phyloP scores from a whole-genome alignment of 2,113 vertebrate genomes.

The Geococcyx californianus region DNA sequence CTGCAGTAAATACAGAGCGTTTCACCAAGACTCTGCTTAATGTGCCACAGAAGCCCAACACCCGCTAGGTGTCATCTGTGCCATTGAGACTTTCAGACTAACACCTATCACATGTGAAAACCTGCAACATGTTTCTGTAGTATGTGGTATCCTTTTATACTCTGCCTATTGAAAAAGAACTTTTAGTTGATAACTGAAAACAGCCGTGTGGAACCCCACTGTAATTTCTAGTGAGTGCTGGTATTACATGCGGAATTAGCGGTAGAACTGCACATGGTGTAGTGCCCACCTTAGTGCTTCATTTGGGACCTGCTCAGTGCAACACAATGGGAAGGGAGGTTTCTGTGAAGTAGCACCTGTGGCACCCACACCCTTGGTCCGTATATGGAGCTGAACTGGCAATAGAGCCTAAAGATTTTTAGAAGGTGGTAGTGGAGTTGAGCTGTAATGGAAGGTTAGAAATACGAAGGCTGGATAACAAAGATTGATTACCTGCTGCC shows the following conservation, averaged over 20 bases:
- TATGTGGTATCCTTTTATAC: not conserved
- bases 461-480: not conserved
- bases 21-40: not conserved
- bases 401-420: not conserved
- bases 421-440: not conserved
- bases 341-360: not conserved
- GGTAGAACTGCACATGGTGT: not conserved
- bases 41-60: not conserved
- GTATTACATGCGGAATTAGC: not conserved
- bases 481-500: not conserved
- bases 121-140: not conserved
- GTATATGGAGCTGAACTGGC: not conserved
- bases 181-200: not conserved
- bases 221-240: not conserved
- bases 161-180: not conserved
- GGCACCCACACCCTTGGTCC: not conserved
- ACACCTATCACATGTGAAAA: not conserved
- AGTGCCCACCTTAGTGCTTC: not conserved
- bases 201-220: not conserved
- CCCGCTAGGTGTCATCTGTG: not conserved
- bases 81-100: not conserved
- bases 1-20: not conserved
- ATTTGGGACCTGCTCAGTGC: no score
- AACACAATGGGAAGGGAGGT: rapidly evolving
- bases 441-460: not conserved